phyloP scores from a whole-genome alignment of 2,113 vertebrate genomes.

The Carassius carassius region DNA sequence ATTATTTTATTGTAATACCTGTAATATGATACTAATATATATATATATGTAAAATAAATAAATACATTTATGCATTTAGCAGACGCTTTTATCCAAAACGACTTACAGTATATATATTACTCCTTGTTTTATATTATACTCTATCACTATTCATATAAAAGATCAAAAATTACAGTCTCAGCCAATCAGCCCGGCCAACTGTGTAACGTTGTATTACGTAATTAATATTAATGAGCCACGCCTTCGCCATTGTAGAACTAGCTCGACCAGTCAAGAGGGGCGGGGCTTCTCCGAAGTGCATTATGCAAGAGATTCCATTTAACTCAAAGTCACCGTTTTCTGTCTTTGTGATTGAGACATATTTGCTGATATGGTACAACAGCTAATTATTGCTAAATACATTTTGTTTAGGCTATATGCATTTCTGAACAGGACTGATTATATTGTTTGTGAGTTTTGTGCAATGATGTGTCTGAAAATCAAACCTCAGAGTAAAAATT shows the following conservation, averaged over 20 bases:
- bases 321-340: neutral
- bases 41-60: too few species aligned
- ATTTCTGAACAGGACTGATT: neutral
- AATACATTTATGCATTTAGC: too few species aligned
- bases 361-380: neutral
- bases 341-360: neutral
- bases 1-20: neutral
- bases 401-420: neutral
- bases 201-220: neutral
- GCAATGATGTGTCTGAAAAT: neutral
- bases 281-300: neutral
- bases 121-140: too few species aligned
- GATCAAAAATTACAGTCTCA: neutral
- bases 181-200: neutral
- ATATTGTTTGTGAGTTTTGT: neutral
- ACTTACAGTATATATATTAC: too few species aligned
- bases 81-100: too few species aligned
- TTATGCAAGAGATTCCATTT: neutral
- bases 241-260: neutral
- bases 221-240: conserved; percentile 1
- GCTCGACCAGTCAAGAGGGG: neutral
- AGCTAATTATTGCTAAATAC: too few species aligned
- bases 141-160: neutral
- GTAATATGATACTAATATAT: too few species aligned
- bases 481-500: neutral